phyloP scores from a whole-genome alignment of 1,140 invertebrate genomes.

The Meloidogyne hapla region DNA sequence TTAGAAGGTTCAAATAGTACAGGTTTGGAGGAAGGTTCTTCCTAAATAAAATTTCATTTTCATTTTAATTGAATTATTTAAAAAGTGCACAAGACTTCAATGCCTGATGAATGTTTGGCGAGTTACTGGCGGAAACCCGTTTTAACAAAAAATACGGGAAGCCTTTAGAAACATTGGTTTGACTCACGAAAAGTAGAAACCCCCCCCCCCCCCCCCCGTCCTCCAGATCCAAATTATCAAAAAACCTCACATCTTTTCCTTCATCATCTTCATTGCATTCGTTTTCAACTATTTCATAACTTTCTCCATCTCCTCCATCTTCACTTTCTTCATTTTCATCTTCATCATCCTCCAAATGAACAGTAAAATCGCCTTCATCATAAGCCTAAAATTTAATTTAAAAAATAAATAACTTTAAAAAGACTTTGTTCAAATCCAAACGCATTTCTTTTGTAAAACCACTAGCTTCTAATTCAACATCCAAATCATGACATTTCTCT shows the following conservation, averaged over 20 bases:
- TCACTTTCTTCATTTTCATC: constrained; percentile 64
- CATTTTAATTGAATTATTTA: too few species aligned
- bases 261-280: constrained; percentile 52
- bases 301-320: constrained; percentile 45
- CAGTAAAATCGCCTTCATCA: constrained; percentile 55
- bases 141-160: too few species aligned
- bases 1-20: not conserved
- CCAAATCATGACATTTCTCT: constrained; percentile 76
- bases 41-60: not conserved
- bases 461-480: constrained; percentile 84
- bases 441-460: constrained; percentile 83
- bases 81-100: too few species aligned
- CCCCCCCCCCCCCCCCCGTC: too few species aligned
- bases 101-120: too few species aligned
- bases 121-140: too few species aligned
- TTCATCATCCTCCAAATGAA: constrained; percentile 66
- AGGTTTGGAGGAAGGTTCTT: not conserved
- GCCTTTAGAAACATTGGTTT: too few species aligned
- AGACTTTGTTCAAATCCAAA: constrained; percentile 70
- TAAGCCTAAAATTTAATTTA: constrained; percentile 49
- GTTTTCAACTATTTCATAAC: constrained; percentile 53
- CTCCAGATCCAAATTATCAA: constrained; percentile 42
- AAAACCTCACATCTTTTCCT: constrained; percentile 43
- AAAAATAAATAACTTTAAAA: not conserved
- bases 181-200: too few species aligned